Percentiles rank a stretch among this genome's conserved stretches.
phyloP scores from a whole-genome alignment of 2,113 vertebrate genomes.

The Labrus mixtus region DNA sequence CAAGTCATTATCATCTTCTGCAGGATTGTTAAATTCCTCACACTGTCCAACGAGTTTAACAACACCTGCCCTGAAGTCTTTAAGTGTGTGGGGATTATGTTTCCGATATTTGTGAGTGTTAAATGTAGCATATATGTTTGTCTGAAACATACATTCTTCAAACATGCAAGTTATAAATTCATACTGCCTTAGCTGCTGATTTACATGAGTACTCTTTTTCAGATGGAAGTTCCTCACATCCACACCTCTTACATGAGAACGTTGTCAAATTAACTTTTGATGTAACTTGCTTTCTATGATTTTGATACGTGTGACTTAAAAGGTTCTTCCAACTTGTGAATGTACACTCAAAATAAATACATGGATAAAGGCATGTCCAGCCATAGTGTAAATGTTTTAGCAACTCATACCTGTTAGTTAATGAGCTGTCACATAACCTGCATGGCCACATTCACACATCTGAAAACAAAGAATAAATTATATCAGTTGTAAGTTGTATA shows the following conservation, averaged over 20 bases:
- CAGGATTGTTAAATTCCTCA: background rate
- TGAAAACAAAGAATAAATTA: too few relatives aligned
- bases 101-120: too few relatives aligned
- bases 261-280: constrained; percentile 1
- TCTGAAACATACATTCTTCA: background rate
- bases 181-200: constrained; percentile 41
- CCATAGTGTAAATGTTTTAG: background rate
- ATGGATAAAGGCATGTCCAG: background rate
- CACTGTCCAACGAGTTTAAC: background rate
- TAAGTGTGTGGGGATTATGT: background rate
- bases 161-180: constrained; percentile 31
- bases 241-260: constrained; percentile 3
- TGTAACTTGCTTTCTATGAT: background rate
- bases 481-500: too few relatives aligned
- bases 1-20: background rate
- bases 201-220: constrained; percentile 45
- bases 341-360: background rate
- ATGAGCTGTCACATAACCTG: too few relatives aligned
- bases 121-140: too few relatives aligned
- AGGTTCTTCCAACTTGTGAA: background rate
- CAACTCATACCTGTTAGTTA: too few relatives aligned
- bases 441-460: too few relatives aligned
- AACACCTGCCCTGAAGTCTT: constrained; percentile 30
- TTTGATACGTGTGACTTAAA: background rate
- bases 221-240: constrained; percentile 15